These are phyloP conservation scores for Tachina grossa DNA, from an alignment of 2,888 invertebrate genomes.

Conservation along the genomic window DNA sequence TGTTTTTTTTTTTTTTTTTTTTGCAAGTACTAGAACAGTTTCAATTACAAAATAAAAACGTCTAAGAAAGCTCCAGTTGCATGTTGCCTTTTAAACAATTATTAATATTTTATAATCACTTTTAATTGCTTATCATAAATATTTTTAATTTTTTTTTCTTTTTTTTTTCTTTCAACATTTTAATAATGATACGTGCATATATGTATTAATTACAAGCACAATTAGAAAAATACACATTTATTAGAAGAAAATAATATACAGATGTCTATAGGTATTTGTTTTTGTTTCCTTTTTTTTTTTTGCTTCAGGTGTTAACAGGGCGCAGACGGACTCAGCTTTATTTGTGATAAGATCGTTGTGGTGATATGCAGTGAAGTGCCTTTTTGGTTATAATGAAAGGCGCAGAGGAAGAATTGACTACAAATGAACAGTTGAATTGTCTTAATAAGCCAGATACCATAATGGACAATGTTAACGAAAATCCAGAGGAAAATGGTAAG, in stretches of 20 bases:
- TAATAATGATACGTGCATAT: neutral
- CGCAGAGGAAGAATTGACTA: slow-evolving; percentile 73
- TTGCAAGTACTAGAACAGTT: slow-evolving; percentile 39
- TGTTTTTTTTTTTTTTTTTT: slow-evolving; percentile 6
- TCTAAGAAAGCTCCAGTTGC: slow-evolving; percentile 34
- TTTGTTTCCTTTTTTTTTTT: neutral
- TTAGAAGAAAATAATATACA: neutral
- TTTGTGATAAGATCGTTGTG: slow-evolving; percentile 29
- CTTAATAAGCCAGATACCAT: slow-evolving; percentile 74
- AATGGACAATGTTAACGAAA: slow-evolving; percentile 73
- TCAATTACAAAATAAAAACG: slow-evolving; percentile 27
- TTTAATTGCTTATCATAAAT: slow-evolving; percentile 55
- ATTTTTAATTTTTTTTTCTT: slow-evolving; percentile 3
- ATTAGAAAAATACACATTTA: slow-evolving; percentile 27
- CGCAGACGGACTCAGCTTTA: neutral
- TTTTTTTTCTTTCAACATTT: slow-evolving; percentile 17
- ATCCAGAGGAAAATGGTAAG: slow-evolving; percentile 73
- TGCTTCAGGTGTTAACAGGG: slow-evolving; percentile 47
- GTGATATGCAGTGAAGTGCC: slow-evolving; percentile 41
- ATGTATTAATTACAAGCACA: slow-evolving; percentile 41
- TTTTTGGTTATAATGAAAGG: slow-evolving; percentile 75
- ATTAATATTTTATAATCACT: slow-evolving; percentile 54
- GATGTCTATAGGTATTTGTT: no score
- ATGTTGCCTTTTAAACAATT: slow-evolving; percentile 32
- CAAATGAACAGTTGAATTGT: slow-evolving; percentile 74